Conservation (phyloP, 2,113 vertebrate genomes). For the Solea solea region DNA sequence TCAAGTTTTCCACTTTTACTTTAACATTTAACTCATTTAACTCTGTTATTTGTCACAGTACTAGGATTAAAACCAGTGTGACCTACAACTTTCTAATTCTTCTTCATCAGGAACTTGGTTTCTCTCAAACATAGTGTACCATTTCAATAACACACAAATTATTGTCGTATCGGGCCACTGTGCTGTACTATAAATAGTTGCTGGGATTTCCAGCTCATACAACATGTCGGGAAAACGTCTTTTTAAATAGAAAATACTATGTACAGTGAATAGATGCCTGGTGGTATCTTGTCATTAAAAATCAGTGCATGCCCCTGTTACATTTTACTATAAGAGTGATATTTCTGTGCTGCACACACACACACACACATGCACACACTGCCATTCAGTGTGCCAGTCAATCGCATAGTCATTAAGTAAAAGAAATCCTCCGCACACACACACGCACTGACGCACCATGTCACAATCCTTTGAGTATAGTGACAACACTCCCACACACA, state of each 20-base stretch:
- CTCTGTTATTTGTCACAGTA: neutral
- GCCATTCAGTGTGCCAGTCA: constrained; percentile 26
- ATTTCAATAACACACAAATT: neutral
- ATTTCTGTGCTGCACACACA: neutral
- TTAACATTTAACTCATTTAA: constrained; percentile 15
- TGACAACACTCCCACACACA: constrained; percentile 6
- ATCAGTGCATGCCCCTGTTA: neutral
- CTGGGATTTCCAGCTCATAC: neutral
- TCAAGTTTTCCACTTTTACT: neutral
- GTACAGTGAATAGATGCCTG: neutral
- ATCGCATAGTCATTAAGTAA: constrained; percentile 37
- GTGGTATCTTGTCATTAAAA: too few species aligned
- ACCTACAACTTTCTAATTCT: constrained; percentile 5
- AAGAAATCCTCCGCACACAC: constrained; percentile 28
- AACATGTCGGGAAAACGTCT: neutral
- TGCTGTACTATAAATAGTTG: neutral
- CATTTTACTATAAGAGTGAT: neutral
- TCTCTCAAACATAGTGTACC: neutral
- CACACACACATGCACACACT: neutral
- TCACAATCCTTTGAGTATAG: constrained; percentile 47
- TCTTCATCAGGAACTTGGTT: neutral
- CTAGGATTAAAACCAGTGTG: neutral
- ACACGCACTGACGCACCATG: constrained; percentile 27
- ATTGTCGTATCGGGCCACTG: too few species aligned
- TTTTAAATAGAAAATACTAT: neutral